Conservation (phyloP, 2,113 vertebrate species). For the Verasper variegatus region DNA sequence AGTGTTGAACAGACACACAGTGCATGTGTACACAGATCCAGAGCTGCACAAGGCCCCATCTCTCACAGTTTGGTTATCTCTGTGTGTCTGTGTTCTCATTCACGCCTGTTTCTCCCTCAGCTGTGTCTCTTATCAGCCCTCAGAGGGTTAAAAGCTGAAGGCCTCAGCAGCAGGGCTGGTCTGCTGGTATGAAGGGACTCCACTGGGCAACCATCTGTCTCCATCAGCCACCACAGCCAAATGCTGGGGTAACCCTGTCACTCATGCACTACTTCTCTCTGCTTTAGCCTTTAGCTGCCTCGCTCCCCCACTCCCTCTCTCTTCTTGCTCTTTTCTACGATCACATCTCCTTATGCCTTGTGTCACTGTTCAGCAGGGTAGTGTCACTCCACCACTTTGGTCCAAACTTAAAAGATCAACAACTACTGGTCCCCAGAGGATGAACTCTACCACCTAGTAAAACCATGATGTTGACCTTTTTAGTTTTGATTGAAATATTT, state of each 20-base stretch:
- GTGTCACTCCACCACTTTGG: neutral
- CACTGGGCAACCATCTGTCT: constrained; percentile 72
- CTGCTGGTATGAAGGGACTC: constrained; percentile 62
- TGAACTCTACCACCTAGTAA: neutral
- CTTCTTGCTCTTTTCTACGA: constrained; percentile 2
- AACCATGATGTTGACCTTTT: neutral
- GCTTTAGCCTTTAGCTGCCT: constrained; percentile 29
- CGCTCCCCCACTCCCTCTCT: too few species aligned
- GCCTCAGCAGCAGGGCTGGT: constrained; percentile 51
- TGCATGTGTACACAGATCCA: neutral
- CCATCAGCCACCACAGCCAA: constrained; percentile 46
- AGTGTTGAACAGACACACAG: constrained; percentile 12
- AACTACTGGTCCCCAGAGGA: too few species aligned
- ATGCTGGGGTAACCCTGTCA: constrained; percentile 49
- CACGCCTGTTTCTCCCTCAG: constrained; percentile 33
- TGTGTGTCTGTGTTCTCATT: constrained; percentile 29
- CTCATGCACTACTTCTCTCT: constrained; percentile 48
- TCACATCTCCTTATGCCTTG: neutral
- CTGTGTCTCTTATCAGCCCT: constrained; percentile 40
- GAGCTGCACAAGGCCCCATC: neutral
- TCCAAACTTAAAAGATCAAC: too few species aligned
- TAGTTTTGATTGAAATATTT: neutral
- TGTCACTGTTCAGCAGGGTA: neutral
- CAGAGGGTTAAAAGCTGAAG: constrained; percentile 67
- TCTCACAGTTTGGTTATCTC: neutral